Conservation (phyloP, 2,888 invertebrate genomes). For the Ornithoptera alexandrae region DNA sequence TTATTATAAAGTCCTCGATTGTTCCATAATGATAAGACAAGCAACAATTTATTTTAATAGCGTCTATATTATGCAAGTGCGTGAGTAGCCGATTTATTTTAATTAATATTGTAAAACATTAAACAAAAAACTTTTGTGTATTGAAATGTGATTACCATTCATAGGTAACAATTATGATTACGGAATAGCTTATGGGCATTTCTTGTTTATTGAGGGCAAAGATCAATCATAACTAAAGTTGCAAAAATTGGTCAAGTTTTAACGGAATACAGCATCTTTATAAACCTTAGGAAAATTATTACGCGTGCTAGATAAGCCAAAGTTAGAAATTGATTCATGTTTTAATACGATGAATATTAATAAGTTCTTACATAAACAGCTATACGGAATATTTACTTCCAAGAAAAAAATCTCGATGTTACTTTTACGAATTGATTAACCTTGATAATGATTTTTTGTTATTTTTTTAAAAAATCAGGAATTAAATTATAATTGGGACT, state of each 20-base stretch:
- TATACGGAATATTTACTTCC: slow-evolving; percentile 7
- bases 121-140: neutral
- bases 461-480: neutral
- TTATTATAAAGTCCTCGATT: slow-evolving; percentile 3
- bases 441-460: neutral
- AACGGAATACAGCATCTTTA: neutral
- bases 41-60: slow-evolving; percentile 3
- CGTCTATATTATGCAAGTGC: neutral
- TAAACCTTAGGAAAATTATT: neutral
- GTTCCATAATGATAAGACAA: neutral
- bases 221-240: neutral
- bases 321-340: slow-evolving; percentile 4
- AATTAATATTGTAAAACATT: neutral
- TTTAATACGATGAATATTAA: slow-evolving; percentile 14
- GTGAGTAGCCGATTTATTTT: slow-evolving; percentile 14
- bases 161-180: neutral
- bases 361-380: slow-evolving; percentile 1
- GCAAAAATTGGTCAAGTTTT: neutral
- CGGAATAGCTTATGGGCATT: neutral
- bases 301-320: neutral
- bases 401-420: slow-evolving; percentile 4
- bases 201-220: neutral
- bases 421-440: slow-evolving; percentile 20
- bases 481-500: neutral
- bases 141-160: slow-evolving; percentile 1